Percentiles rank a stretch among this genome's conserved stretches.
These are phyloP conservation scores for Oreotragus oreotragus DNA, from an alignment of 2,113 vertebrate genomes.

Conservation along the genomic window DNA sequence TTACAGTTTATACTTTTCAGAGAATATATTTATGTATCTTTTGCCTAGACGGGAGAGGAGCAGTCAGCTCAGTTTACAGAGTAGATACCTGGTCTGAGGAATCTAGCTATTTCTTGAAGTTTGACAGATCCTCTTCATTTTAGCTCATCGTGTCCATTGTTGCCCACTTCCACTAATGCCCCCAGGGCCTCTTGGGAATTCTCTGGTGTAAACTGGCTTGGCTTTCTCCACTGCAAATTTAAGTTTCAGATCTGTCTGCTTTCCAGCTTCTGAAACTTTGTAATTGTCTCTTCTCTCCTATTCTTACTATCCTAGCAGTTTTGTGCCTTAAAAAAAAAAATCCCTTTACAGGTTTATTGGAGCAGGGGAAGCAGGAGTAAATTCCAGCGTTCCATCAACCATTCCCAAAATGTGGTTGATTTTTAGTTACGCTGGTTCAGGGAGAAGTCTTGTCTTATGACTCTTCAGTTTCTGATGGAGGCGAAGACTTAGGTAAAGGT, in stretches of 20 bases:
- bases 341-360: not conserved
- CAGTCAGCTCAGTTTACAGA: not conserved
- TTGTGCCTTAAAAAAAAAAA: not conserved
- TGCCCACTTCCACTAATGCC: not conserved
- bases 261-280: not conserved
- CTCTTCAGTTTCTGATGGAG: not conserved
- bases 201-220: not conserved
- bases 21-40: not conserved
- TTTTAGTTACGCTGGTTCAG: not conserved
- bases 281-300: not conserved
- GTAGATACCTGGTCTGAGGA: not conserved
- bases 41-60: not conserved
- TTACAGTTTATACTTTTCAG: not conserved
- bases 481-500: not conserved
- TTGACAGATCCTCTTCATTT: not conserved
- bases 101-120: not conserved
- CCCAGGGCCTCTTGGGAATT: not conserved
- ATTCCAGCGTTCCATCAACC: not conserved
- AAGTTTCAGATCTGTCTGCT: not conserved
- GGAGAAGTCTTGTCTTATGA: not conserved
- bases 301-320: not conserved
- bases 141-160: not conserved
- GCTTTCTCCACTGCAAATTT: not conserved
- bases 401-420: not conserved
- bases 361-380: not conserved